Evolutionary conservation across 92 coral and sea anemone genomes (phyloP), one percentile per base, ranked within the genome.

Genomic region (Galaxea fascicularis): DNA sequence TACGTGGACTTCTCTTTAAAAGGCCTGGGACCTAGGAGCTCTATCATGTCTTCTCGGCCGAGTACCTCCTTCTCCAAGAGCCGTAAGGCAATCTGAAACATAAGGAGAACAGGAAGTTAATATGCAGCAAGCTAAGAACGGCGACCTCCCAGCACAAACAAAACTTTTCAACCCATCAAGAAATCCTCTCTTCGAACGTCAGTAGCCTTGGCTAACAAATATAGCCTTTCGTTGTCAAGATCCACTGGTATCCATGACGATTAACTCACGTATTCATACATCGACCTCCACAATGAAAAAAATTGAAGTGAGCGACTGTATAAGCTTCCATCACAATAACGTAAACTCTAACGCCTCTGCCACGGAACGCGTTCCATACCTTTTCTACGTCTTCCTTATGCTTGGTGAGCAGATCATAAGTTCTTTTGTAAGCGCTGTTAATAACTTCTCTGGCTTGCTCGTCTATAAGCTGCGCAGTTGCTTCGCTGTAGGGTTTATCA

Each of bases 401-500:
- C 0, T 78, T 47, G 0, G 82, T 89, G 74, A 97, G 90, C 17
- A 97, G 91, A 47, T 89, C 87, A 31, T 77, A 78, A 3, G 99
- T 97, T 81, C 93, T 85, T 51, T 89, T 87, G 85, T 97, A 95
- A 15, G 99, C 99, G 11, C 76, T 79, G 88, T 95, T 93, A 25
- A 97, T 97, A n/a, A 97, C 97, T n/a, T 94, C 93, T 56, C 99
- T 71, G 29, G 98, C 99, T 84, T 97, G 99, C 81, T 97, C 99
- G 73, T 97, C 99, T n/a, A 97, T 97, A 26, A 97, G 93, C 58
- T 97, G 99, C 31, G 99, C 99, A 4, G 99, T 97, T 12, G 99
- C 99, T 45, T 97, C 99, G 54, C 99, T 97, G 94, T 97, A 97
- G 2, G 99, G 99, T 82, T 97, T 97, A 82, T 97, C 99, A 85